Evolutionary conservation across 1,140 invertebrate species (phyloP).

Genomic region (Diuraphis noxia): DNA sequence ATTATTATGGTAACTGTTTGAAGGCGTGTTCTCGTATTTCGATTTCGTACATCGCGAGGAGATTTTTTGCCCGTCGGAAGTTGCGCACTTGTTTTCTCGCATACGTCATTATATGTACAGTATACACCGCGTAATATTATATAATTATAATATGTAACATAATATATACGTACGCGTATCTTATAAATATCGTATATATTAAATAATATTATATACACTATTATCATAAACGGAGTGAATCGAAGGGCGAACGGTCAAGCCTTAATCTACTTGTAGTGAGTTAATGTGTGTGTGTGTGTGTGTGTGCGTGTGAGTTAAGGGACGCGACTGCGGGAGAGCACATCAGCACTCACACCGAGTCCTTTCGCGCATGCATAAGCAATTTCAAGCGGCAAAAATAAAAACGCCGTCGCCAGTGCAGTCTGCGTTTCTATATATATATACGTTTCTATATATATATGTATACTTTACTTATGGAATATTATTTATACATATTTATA

Average conservation of each 20-base stretch:
- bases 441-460: not conserved
- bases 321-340: not conserved
- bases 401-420: not conserved
- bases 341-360: not conserved
- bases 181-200: not conserved
- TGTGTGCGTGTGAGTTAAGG: not conserved
- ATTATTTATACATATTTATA: not conserved
- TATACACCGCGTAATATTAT: too few relatives aligned
- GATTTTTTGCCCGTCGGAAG: too few relatives aligned
- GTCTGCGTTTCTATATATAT: not conserved
- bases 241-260: not conserved
- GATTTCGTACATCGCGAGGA: too few relatives aligned
- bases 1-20: too few relatives aligned
- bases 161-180: not conserved
- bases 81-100: too few relatives aligned
- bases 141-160: too few relatives aligned
- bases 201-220: not conserved
- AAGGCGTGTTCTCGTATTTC: too few relatives aligned
- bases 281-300: not conserved
- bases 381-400: conserved; percentile 45
- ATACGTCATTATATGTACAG: too few relatives aligned
- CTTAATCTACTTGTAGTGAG: conserved; percentile 7
- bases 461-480: not conserved
- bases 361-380: conserved; percentile 50
- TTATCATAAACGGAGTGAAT: not conserved